phyloP scores from a whole-genome alignment of 2,113 vertebrate species.

The Eudyptes chrysolophus region DNA sequence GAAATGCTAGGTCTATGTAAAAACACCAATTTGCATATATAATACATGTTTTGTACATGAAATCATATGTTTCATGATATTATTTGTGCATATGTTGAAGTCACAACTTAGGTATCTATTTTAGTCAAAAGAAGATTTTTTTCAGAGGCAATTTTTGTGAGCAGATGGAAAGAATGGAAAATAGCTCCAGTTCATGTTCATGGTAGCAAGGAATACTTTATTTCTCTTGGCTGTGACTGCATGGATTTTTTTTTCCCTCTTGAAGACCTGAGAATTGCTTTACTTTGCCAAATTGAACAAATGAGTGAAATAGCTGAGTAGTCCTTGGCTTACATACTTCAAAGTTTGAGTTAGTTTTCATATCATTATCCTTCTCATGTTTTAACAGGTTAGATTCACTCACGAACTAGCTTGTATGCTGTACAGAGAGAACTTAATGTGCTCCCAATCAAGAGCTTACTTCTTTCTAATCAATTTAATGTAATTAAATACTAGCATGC shows the following conservation, averaged over 20 bases:
- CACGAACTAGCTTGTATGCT: not conserved
- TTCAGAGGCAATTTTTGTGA: not conserved
- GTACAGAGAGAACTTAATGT: not conserved
- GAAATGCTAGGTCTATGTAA: not conserved
- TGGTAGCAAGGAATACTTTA: not conserved
- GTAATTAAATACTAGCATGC: not conserved
- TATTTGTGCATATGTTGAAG: not conserved
- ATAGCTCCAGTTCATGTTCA: not conserved
- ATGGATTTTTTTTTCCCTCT: not conserved
- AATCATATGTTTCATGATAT: not conserved
- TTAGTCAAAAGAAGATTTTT: not conserved
- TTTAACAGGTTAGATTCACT: not conserved
- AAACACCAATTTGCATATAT: not conserved
- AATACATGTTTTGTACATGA: not conserved
- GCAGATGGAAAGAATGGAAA: not conserved
- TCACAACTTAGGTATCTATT: not conserved
- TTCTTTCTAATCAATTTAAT: conserved; percentile 5
- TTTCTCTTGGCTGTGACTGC: not conserved
- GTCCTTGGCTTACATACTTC: not conserved
- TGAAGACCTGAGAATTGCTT: not conserved
- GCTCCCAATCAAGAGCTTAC: not conserved
- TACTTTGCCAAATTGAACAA: not conserved
- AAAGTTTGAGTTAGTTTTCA: not conserved
- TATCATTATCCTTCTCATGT: not conserved
- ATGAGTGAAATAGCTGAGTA: not conserved